Evolutionary conservation across 2,113 vertebrate genomes (phyloP).

Genomic region (Gymnocephalus cernua): DNA sequence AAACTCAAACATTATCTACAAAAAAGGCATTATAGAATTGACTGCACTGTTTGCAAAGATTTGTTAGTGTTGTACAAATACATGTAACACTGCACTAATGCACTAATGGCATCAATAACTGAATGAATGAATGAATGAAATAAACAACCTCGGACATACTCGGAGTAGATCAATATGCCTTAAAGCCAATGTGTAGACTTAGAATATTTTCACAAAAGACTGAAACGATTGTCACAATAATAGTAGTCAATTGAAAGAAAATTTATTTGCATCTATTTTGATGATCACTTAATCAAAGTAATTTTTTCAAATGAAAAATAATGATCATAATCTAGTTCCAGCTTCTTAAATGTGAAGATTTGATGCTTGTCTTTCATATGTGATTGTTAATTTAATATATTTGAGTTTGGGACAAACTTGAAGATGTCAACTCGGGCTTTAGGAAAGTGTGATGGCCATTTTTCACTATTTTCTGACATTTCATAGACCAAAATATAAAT

Average conservation of each 20-base stretch:
- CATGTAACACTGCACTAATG: conserved; percentile 2
- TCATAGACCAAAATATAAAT: neutral
- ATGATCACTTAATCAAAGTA: conserved; percentile 1
- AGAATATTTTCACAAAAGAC: neutral
- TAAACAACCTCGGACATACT: neutral
- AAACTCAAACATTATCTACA: conserved; percentile 24
- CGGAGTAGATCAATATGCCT: conserved; percentile 22
- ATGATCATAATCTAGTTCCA: neutral
- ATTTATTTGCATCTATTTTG: neutral
- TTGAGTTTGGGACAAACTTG: neutral
- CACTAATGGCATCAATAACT: conserved; percentile 18
- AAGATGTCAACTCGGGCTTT: neutral
- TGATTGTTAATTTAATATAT: neutral
- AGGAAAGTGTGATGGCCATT: neutral
- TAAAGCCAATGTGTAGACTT: conserved; percentile 4
- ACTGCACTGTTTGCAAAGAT: conserved; percentile 15
- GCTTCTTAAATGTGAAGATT: neutral
- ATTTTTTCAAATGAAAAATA: too few species aligned
- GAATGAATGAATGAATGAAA: conserved; percentile 4
- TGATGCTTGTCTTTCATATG: conserved; percentile 9
- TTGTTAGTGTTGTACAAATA: conserved; percentile 21
- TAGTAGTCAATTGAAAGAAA: conserved; percentile 9
- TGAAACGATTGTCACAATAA: neutral
- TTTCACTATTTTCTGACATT: neutral
- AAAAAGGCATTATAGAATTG: conserved; percentile 12